Evolutionary conservation across 1,140 invertebrate species (phyloP).

Genomic region (Leptinotarsa defecta): DNA sequence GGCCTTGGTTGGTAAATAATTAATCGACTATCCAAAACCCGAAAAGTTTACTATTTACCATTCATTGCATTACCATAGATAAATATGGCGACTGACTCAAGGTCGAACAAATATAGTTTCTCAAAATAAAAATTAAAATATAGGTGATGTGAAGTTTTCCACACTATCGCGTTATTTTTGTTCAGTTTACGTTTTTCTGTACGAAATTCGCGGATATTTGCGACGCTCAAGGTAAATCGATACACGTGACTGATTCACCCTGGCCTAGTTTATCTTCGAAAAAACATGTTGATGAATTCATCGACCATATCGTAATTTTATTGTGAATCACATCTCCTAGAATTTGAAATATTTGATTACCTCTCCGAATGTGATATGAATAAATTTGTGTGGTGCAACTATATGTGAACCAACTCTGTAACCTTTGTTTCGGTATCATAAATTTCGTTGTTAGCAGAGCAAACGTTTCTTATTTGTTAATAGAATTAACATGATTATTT

Average conservation of each 20-base stretch:
- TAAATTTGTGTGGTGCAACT: no score
- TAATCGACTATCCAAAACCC: background rate
- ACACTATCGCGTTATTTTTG: background rate
- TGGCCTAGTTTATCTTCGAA: constrained; percentile 23
- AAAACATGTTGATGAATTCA: constrained; percentile 1
- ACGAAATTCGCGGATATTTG: constrained; percentile 11
- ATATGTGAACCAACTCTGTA: no score
- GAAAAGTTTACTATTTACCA: constrained; percentile 15
- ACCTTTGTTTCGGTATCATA: no score
- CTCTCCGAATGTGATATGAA: no score
- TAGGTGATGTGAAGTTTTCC: background rate
- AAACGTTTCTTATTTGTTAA: no score
- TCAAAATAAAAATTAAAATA: background rate
- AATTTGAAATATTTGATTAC: background rate
- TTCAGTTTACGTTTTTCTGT: background rate
- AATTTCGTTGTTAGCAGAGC: no score
- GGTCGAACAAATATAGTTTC: background rate
- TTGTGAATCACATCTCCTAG: background rate
- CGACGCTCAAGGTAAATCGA: constrained; percentile 21
- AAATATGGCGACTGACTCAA: constrained; percentile 2
- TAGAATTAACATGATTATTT: no score
- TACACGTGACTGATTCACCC: constrained; percentile 21
- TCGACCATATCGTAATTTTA: background rate
- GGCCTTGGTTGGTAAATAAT: constrained; percentile 9
- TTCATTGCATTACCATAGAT: constrained; percentile 12